Conservation (phyloP, 2,113 vertebrate species). For the Rhinogobius similis region DNA sequence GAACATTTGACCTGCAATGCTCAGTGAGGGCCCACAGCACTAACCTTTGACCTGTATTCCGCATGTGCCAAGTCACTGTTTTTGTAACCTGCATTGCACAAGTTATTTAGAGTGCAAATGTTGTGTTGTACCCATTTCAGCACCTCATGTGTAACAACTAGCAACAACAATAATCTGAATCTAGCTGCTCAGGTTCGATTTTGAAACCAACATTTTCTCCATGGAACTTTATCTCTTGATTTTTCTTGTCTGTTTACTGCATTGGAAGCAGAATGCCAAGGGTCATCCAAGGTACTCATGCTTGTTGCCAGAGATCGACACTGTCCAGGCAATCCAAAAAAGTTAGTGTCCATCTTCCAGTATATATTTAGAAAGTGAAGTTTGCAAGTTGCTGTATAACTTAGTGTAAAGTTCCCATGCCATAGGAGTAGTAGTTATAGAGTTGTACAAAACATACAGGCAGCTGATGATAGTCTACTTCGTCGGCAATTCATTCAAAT, state of each 20-base stretch:
- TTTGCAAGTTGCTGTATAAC: not conserved
- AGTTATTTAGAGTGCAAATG: not conserved
- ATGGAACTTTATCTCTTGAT: too few relatives aligned
- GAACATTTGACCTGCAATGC: conserved; percentile 53
- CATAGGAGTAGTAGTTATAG: not conserved
- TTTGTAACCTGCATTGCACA: not conserved
- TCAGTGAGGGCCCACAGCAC: conserved; percentile 2
- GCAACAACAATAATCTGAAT: not conserved
- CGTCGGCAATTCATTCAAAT: conserved; percentile 41
- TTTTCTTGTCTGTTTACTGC: not conserved
- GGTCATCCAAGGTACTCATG: not conserved
- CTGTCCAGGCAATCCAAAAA: not conserved
- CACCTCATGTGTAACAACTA: not conserved
- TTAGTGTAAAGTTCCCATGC: not conserved
- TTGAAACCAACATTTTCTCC: not conserved
- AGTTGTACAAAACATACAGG: conserved; percentile 4
- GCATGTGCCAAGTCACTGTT: not conserved
- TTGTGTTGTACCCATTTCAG: not conserved
- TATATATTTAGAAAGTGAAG: not conserved
- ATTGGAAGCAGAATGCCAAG: not conserved
- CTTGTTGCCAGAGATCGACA: not conserved
- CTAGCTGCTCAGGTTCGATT: not conserved
- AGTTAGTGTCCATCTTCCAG: not conserved
- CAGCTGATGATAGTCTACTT: conserved; percentile 23
- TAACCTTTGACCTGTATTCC: conserved; percentile 26